These are phyloP conservation scores for Bufotes viridis DNA, from an alignment of 2,797 vertebrate genomes.

Conservation along the genomic window DNA sequence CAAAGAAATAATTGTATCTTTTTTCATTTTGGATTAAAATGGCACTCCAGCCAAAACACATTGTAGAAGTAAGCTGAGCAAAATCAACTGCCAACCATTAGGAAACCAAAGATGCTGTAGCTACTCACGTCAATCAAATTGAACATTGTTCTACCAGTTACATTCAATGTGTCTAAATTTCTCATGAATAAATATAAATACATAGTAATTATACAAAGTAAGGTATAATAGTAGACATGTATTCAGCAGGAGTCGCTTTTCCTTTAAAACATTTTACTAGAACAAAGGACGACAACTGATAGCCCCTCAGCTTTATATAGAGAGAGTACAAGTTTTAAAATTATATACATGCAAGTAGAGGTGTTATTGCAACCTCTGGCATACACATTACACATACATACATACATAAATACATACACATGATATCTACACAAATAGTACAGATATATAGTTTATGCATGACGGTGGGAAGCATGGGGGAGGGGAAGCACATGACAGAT, in stretches of 20 bases:
- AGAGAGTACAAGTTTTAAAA: too few relatives aligned
- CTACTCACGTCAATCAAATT: slow-evolving; percentile 25
- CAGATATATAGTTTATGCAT: too few relatives aligned
- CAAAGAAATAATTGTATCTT: slow-evolving; percentile 50
- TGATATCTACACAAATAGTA: too few relatives aligned
- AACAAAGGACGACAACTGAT: not conserved
- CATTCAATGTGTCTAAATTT: slow-evolving; percentile 2
- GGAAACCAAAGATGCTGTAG: slow-evolving; percentile 10
- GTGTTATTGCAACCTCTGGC: too few relatives aligned
- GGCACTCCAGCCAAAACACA: slow-evolving; percentile 14
- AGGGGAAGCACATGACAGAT: too few relatives aligned
- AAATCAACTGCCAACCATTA: slow-evolving; percentile 50
- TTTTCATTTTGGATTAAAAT: slow-evolving; percentile 52
- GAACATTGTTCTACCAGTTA: slow-evolving; percentile 11
- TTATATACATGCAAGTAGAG: too few relatives aligned
- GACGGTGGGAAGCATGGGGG: too few relatives aligned
- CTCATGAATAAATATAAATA: not conserved
- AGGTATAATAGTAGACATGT: not conserved
- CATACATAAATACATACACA: too few relatives aligned
- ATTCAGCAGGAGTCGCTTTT: slow-evolving; percentile 21
- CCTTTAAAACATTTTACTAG: not conserved
- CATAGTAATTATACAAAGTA: too few relatives aligned
- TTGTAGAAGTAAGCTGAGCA: slow-evolving; percentile 41
- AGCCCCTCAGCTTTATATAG: not conserved
- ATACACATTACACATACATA: too few relatives aligned